Conservation (phyloP, 2,888 invertebrate genomes). For the Lucinisca nassula region DNA sequence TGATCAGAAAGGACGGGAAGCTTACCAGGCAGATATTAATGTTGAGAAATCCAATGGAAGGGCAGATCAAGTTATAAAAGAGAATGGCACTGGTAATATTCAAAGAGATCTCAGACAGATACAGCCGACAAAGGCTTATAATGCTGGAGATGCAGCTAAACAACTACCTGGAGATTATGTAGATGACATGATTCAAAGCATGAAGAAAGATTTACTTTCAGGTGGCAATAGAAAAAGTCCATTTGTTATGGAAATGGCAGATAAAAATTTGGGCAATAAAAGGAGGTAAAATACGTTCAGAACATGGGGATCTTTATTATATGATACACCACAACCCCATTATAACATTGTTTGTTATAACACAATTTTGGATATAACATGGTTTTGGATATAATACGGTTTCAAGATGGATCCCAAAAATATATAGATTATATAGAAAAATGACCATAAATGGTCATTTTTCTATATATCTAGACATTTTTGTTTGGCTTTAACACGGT, state of each 20-base stretch:
- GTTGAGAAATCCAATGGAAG: not conserved
- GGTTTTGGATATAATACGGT: no score
- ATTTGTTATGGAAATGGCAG: constrained; percentile 9
- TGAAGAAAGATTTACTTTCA: constrained; percentile 6
- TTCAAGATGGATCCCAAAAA: no score
- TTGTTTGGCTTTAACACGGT: no score
- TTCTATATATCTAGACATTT: no score
- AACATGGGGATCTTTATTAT: no score
- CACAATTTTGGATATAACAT: no score
- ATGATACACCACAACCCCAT: no score
- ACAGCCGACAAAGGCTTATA: no score
- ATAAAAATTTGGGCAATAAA: not conserved
- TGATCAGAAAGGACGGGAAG: not conserved
- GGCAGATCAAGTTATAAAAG: not conserved
- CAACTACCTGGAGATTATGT: not conserved
- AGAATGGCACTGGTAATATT: not conserved
- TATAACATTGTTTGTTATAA: no score
- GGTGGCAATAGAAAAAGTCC: constrained; percentile 5
- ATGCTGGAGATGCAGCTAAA: not conserved
- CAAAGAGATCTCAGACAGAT: constrained; percentile 43
- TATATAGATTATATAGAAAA: no score
- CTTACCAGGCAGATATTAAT: not conserved
- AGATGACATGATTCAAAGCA: constrained; percentile 4
- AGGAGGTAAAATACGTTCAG: not conserved
- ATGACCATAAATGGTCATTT: no score